Evolutionary conservation across 2,113 vertebrate species (phyloP).

Genomic region (Sula dactylatra): DNA sequence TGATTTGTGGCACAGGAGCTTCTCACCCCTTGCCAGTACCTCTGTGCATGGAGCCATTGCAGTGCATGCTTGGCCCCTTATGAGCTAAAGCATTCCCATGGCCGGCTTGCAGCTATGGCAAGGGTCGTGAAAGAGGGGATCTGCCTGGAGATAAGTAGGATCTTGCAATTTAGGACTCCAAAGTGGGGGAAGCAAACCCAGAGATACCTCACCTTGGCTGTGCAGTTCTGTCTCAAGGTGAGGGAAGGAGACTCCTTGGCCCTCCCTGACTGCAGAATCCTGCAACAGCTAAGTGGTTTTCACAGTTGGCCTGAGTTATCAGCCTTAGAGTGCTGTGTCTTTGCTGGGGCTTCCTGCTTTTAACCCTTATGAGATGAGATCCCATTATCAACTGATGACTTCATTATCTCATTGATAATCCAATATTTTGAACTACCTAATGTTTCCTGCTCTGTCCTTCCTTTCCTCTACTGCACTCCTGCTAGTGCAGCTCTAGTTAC

Average conservation of each 20-base stretch:
- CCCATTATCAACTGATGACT: background rate
- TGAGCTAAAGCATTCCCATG: background rate
- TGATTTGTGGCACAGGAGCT: background rate
- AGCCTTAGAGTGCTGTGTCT: background rate
- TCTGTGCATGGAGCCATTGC: background rate
- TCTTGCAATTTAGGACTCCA: background rate
- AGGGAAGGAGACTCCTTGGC: background rate
- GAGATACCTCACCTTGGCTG: background rate
- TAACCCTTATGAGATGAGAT: background rate
- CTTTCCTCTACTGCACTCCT: background rate
- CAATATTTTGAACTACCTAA: background rate
- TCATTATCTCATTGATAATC: background rate
- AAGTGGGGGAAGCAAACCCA: background rate
- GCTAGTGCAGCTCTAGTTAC: background rate
- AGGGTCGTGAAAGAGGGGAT: background rate
- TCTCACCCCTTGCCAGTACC: background rate
- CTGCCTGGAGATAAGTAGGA: background rate
- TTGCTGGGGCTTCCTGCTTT: background rate
- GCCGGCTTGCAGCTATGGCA: background rate
- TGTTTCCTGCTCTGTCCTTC: background rate
- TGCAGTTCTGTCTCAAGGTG: background rate
- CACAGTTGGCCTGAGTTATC: background rate
- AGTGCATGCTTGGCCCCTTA: background rate
- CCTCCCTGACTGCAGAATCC: background rate
- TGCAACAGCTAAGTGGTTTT: background rate